Conservation (phyloP, 1,140 invertebrate species). For the Halotydeus destructor region DNA sequence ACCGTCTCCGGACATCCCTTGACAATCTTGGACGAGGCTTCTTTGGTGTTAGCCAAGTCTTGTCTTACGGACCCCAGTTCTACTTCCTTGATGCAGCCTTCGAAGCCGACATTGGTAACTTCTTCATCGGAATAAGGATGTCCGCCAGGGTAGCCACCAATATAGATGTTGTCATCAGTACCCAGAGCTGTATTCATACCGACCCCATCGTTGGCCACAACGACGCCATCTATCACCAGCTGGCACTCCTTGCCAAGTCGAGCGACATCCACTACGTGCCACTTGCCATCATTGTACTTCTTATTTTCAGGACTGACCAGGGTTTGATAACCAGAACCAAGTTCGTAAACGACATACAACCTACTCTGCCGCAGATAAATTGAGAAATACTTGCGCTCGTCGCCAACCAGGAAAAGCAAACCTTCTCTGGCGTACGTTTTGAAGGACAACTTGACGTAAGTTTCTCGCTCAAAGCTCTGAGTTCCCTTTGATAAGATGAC, state of each 20-base stretch:
- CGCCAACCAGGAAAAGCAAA: constrained; percentile 59
- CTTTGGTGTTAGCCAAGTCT: constrained; percentile 51
- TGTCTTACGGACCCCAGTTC: constrained; percentile 46
- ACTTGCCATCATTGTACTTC: constrained; percentile 53
- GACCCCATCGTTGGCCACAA: constrained; percentile 22
- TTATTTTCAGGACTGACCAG: constrained; percentile 31
- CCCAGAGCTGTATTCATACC: constrained; percentile 29
- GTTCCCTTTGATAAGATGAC: constrained; percentile 38
- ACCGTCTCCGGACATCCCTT: constrained; percentile 37
- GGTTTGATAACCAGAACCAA: constrained; percentile 36
- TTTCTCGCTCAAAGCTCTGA: constrained; percentile 31
- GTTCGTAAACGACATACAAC: constrained; percentile 37
- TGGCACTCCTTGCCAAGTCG: constrained; percentile 39
- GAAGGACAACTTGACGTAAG: constrained; percentile 49
- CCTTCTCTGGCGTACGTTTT: constrained; percentile 68
- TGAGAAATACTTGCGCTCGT: constrained; percentile 48
- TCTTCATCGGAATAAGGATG: constrained; percentile 35
- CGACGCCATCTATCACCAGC: constrained; percentile 28
- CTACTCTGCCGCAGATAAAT: constrained; percentile 56
- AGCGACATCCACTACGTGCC: constrained; percentile 51
- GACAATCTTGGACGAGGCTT: constrained; percentile 60
- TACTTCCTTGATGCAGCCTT: constrained; percentile 76
- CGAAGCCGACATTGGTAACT: constrained; percentile 43
- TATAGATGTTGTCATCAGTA: constrained; percentile 46
- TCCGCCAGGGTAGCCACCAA: constrained; percentile 61